Evolutionary conservation across 2,797 vertebrate species (phyloP).

Genomic region (Xenopus petersii): DNA sequence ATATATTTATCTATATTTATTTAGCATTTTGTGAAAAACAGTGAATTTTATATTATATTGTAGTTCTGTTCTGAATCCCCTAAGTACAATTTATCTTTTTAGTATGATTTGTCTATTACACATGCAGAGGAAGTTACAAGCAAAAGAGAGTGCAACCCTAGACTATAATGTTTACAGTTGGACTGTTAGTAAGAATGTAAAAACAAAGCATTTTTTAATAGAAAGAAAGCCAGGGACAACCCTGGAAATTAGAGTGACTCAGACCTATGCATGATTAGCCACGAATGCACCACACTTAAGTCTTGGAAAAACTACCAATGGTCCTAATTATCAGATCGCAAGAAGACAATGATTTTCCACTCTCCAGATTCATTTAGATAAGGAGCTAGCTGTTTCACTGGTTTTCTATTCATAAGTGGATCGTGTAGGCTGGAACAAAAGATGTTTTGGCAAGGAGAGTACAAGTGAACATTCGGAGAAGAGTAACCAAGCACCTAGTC

Average conservation of each 20-base stretch:
- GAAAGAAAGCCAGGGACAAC: constrained; percentile 28
- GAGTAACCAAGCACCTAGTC: background rate
- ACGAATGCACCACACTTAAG: constrained; percentile 45
- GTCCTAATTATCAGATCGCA: constrained; percentile 38
- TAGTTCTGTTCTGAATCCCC: too few relatives aligned
- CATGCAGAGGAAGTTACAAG: background rate
- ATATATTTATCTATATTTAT: background rate
- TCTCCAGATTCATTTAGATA: constrained; percentile 33
- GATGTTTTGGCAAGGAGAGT: background rate
- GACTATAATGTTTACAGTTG: constrained; percentile 11
- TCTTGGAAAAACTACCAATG: constrained; percentile 31
- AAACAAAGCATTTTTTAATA: constrained; percentile 36
- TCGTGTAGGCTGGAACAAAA: constrained; percentile 21
- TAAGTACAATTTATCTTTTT: too few relatives aligned
- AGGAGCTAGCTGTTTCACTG: constrained; percentile 32
- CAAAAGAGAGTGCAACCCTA: constrained; percentile 3
- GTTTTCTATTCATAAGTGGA: constrained; percentile 33
- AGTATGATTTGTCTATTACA: too few relatives aligned
- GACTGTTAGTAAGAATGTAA: constrained; percentile 27
- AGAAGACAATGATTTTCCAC: constrained; percentile 45
- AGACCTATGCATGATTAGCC: constrained; percentile 42
- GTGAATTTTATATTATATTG: too few relatives aligned
- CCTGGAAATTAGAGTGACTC: constrained; percentile 37
- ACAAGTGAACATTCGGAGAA: background rate
- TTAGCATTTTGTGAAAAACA: too few relatives aligned